Conservation (phyloP, 2,113 vertebrate genomes). For the Vanacampus margaritifer region DNA sequence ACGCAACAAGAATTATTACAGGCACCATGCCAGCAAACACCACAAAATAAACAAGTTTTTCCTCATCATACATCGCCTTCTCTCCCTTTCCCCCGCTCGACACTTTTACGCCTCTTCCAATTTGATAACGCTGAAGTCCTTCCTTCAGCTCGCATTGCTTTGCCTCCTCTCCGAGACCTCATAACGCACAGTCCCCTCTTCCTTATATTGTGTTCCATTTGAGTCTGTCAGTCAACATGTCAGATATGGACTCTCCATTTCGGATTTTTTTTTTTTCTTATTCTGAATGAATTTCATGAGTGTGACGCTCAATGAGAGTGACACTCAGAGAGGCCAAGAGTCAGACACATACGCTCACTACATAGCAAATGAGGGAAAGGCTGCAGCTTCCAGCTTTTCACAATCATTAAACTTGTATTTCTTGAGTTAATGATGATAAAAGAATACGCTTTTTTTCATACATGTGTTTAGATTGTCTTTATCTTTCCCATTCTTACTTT, state of each 20-base stretch:
- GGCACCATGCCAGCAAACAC: constrained; percentile 10
- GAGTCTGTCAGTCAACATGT: constrained; percentile 67
- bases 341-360: constrained; percentile 37
- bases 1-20: constrained; percentile 18
- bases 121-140: constrained; percentile 17
- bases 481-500: not conserved
- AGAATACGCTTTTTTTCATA: not conserved
- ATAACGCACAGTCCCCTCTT: constrained; percentile 41
- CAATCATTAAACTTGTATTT: constrained; percentile 9
- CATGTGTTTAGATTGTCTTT: constrained; percentile 5
- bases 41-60: constrained; percentile 19
- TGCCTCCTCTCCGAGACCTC: constrained; percentile 32
- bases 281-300: constrained; percentile 54
- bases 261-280: constrained; percentile 36
- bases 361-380: constrained; percentile 22
- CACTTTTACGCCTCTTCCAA: constrained; percentile 21
- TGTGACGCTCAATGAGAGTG: constrained; percentile 38
- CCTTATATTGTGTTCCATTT: constrained; percentile 68
- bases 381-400: constrained; percentile 14
- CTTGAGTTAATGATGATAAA: not conserved
- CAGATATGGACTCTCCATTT: constrained; percentile 62
- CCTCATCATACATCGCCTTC: not conserved
- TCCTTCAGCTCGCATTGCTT: constrained; percentile 19
- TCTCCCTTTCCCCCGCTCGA: not conserved
- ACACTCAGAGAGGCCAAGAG: constrained; percentile 41